Evolutionary conservation across 2,888 invertebrate genomes (phyloP).

Genomic region (Monochamus alternatus): DNA sequence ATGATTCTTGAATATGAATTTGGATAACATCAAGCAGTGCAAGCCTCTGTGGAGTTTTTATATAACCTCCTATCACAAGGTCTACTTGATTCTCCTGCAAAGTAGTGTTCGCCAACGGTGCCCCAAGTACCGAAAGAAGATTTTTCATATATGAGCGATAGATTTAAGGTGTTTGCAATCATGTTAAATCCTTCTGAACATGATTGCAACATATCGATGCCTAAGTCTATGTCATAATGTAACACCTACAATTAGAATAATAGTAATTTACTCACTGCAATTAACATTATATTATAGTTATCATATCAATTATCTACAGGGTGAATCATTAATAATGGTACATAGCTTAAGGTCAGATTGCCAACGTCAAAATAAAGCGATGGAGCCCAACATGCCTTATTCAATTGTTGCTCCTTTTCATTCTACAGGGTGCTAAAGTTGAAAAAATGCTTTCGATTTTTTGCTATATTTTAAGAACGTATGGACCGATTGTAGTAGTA

Average conservation of each 20-base stretch:
- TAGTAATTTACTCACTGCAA: neutral
- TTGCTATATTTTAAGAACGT: too few relatives aligned
- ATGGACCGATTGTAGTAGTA: too few relatives aligned
- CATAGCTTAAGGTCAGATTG: too few relatives aligned
- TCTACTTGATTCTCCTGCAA: slow-evolving; percentile 60
- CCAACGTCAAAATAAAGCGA: too few relatives aligned
- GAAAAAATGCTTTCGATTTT: too few relatives aligned
- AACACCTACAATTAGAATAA: slow-evolving; percentile 24
- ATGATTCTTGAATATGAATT: slow-evolving; percentile 63
- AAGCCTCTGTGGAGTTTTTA: slow-evolving; percentile 58
- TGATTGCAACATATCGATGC: slow-evolving; percentile 47
- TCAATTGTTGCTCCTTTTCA: too few relatives aligned
- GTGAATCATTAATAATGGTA: too few relatives aligned
- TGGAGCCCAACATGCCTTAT: too few relatives aligned
- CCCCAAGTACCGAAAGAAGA: slow-evolving; percentile 44
- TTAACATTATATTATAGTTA: too few relatives aligned
- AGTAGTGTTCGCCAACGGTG: slow-evolving; percentile 54
- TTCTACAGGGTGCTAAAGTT: too few relatives aligned
- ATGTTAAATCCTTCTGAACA: slow-evolving; percentile 36
- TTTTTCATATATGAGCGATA: slow-evolving; percentile 48
- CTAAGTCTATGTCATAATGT: slow-evolving; percentile 43
- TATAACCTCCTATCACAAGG: slow-evolving; percentile 64
- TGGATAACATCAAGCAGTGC: slow-evolving; percentile 61
- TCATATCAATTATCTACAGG: too few relatives aligned
- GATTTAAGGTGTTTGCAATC: slow-evolving; percentile 52